Base-by-base conservation (phyloP, 2,113 vertebrate genomes). In the Brachypodius melanocephalos region DNA sequence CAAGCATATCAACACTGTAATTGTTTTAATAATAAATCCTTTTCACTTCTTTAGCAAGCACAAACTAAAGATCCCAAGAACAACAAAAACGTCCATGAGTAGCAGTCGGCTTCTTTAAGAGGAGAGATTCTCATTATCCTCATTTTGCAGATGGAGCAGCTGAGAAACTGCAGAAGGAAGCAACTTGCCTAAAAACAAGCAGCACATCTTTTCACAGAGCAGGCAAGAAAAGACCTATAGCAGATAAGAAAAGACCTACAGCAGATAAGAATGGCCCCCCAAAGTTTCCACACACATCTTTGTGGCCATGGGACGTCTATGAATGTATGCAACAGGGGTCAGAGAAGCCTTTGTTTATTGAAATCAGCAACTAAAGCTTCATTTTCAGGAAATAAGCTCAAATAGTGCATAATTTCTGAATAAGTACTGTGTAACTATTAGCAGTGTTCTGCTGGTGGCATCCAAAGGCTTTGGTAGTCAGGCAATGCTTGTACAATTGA, bases 101-200 rank as follows among this genome's bases (percentile, higher is more conserved):
- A 22, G 32, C 74, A 68, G 40, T 68, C 11, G 14, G 51, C 58
- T 68, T 82, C 75, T 71, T 88, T 94, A 46, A 73, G 62, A 85
- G 49, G 67, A 16, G 46, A 34, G 9, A 25, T 76, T 87, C 55
- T 86, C 83, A 62, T 89, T 93, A 93, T 97, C 51, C 55, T 88
- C 71, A 55, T 96, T 96, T 86, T 90, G 82, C 90, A 90, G 85
- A 90, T 74, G 79, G 48, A 86, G 59, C 89, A 75, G 82, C 72
- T 1, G 1, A 95, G 78, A 89, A 93, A 88, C 43, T 93, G 91
- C 91, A 86, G 78, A 91, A 94, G 77, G 71, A 91, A 82, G 65
- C 89, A 83, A 73, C 46, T 91, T 91, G 40, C 45, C 34, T 90
- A 21, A 85, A 94, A 89, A 51, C 49, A 71, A 85, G 43, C 55